phyloP scores from a whole-genome alignment of 2,888 invertebrate species.

The Heliconius erato region DNA sequence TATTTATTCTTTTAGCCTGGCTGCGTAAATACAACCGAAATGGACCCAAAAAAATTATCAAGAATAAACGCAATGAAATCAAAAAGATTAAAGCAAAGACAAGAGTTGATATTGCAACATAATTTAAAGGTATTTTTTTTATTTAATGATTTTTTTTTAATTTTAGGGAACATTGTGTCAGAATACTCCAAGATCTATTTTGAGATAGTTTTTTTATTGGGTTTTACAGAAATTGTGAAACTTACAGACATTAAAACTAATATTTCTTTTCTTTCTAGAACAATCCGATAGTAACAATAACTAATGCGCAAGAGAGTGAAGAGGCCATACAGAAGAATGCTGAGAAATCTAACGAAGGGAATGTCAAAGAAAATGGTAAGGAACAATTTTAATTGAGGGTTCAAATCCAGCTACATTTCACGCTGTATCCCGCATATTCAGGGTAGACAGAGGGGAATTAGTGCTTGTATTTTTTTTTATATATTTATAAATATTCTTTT shows the following conservation, averaged over 20 bases:
- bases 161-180: neutral
- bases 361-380: conserved; percentile 75
- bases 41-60: conserved; percentile 98
- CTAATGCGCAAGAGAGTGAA: conserved; percentile 79
- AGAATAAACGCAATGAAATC: conserved; percentile 81
- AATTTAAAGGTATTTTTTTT: conserved; percentile 69
- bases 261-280: conserved; percentile 61
- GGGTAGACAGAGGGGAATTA: too few species aligned
- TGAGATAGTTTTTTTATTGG: neutral
- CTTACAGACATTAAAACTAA: too few species aligned
- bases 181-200: neutral
- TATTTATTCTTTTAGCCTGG: conserved; percentile 90
- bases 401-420: too few species aligned
- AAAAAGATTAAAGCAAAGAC: conserved; percentile 68
- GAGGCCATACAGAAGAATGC: conserved; percentile 77
- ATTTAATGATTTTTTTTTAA: neutral
- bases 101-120: conserved; percentile 73
- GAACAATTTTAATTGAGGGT: neutral
- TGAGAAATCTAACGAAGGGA: conserved; percentile 53
- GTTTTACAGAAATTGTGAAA: neutral
- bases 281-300: conserved; percentile 81
- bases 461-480: too few species aligned
- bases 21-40: conserved; percentile 99
- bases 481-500: too few species aligned
- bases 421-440: too few species aligned